Evolutionary conservation across 30 jellyfish, hydroid and myxozoan species (phyloP).

Genomic region (Aurelia aurita complex sp. Pacific): DNA sequence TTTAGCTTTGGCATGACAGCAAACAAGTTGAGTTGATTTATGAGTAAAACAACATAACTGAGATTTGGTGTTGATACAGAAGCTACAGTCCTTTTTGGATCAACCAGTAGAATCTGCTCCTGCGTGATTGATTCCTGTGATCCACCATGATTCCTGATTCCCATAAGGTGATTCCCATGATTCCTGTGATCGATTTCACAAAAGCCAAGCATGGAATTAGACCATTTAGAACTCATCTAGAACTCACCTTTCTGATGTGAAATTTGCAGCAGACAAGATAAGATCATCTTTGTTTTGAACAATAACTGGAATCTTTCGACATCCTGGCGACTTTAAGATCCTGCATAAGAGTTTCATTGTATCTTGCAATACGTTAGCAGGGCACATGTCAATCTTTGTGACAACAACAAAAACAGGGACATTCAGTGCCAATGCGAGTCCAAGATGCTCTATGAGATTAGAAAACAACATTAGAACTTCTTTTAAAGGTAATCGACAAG

Average conservation of each 20-base stretch:
- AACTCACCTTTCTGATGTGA: slow-evolving; percentile 91
- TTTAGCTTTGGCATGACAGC: no score
- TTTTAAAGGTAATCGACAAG: neutral
- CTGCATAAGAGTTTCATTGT: slow-evolving; percentile 92
- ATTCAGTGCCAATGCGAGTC: slow-evolving; percentile 91
- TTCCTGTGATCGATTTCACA: no score
- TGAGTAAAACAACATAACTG: no score
- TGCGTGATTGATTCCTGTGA: no score
- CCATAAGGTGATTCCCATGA: no score
- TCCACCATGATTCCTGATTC: no score
- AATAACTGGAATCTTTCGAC: slow-evolving; percentile 92
- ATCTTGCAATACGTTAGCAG: slow-evolving; percentile 92
- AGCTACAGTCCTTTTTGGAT: no score
- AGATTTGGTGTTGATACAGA: no score
- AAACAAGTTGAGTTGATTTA: no score
- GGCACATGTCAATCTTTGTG: slow-evolving; percentile 99
- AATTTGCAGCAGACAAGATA: slow-evolving; percentile 89
- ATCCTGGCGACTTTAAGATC: slow-evolving; percentile 95
- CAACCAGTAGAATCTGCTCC: no score
- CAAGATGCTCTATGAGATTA: slow-evolving; percentile 86
- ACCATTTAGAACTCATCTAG: no score
- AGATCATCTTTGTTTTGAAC: slow-evolving; percentile 88
- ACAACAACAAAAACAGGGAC: slow-evolving; percentile 97
- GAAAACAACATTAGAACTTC: neutral
- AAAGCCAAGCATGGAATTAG: no score